Conservation (phyloP, 2,113 vertebrate genomes). For the Bubalus kerabau region DNA sequence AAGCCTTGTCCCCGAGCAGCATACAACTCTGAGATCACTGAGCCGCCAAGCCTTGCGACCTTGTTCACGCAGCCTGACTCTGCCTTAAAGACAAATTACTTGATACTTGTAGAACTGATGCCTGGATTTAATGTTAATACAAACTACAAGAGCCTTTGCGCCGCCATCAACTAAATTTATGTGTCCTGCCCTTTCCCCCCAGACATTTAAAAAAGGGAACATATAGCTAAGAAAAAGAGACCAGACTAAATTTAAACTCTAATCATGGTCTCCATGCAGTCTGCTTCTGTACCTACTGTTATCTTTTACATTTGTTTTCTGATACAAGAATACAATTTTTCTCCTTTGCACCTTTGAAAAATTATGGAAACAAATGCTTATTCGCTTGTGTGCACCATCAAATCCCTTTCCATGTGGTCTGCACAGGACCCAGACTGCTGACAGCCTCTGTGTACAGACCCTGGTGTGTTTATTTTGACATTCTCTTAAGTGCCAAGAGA, state of each 20-base stretch:
- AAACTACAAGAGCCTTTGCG: background rate
- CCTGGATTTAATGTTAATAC: background rate
- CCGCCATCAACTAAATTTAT: background rate
- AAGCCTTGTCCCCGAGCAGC: background rate
- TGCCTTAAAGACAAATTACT: background rate
- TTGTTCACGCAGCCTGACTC: background rate
- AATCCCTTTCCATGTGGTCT: background rate
- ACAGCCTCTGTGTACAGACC: background rate
- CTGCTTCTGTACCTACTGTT: background rate
- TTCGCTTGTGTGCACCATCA: background rate
- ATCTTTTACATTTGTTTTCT: background rate
- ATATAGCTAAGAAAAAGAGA: background rate
- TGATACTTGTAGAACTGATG: background rate
- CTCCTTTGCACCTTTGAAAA: background rate
- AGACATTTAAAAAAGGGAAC: background rate
- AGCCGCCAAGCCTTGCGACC: background rate
- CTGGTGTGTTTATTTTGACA: slow-evolving; percentile 28
- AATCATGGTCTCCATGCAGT: background rate
- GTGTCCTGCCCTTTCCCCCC: background rate
- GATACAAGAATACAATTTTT: background rate
- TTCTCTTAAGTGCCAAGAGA: slow-evolving; percentile 21
- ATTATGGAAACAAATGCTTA: background rate
- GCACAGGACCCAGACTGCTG: background rate
- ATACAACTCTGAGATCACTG: background rate
- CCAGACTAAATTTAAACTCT: background rate